Conservation (phyloP, 2,113 vertebrate species). For the Climacteris rufus region DNA sequence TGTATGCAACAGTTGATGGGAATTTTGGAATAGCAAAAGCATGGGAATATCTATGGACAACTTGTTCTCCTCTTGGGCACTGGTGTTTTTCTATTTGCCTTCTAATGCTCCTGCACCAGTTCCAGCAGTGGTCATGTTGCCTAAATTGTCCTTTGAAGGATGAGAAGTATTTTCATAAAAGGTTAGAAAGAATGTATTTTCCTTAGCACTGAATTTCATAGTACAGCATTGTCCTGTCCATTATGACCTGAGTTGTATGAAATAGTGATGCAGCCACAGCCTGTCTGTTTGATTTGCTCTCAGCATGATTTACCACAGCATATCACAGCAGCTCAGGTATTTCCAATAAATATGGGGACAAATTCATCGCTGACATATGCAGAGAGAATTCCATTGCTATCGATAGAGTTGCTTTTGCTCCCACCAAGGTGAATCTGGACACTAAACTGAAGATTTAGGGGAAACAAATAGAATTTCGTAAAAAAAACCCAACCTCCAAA, state of each 20-base stretch:
- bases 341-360: conserved; percentile 51
- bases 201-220: conserved; percentile 34
- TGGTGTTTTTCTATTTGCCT: conserved; percentile 22
- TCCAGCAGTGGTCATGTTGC: background rate
- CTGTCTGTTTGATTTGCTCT: conserved; percentile 57
- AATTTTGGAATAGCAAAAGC: conserved; percentile 30
- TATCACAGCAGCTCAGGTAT: conserved; percentile 41
- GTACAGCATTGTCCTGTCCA: conserved; percentile 14
- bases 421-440: conserved; percentile 16
- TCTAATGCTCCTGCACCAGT: background rate
- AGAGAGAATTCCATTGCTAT: conserved; percentile 31
- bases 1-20: conserved; percentile 34
- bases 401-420: background rate
- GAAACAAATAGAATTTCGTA: background rate
- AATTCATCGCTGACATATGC: conserved; percentile 46
- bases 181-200: conserved; percentile 48
- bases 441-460: conserved; percentile 24
- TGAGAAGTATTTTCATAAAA: conserved; percentile 41
- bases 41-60: background rate
- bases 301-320: conserved; percentile 43
- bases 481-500: background rate
- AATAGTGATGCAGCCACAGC: conserved; percentile 43
- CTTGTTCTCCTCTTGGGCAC: background rate
- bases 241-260: conserved; percentile 23
- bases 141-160: conserved; percentile 50